Evolutionary conservation across 30 jellyfish, hydroid and myxozoan genomes (phyloP).

Genomic region (Aurelia sp.): DNA sequence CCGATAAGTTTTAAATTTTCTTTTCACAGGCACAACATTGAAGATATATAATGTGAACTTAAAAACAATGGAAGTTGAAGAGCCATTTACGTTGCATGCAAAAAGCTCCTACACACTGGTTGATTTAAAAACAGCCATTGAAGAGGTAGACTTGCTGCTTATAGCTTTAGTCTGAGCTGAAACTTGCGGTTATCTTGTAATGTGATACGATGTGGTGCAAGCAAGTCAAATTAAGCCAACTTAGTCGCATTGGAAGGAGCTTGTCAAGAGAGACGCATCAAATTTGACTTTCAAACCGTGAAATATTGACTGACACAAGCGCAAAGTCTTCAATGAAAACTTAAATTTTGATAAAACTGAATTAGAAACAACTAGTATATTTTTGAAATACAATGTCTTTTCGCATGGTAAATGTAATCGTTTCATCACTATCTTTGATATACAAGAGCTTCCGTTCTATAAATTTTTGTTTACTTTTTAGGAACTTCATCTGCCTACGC

Average conservation of each 20-base stretch:
- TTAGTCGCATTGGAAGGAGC: too few relatives aligned
- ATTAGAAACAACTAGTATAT: too few relatives aligned
- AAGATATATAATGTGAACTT: slow-evolving; percentile 67
- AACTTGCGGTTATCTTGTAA: too few relatives aligned
- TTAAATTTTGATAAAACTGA: too few relatives aligned
- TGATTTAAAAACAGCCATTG: slow-evolving; percentile 57
- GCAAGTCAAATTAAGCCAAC: too few relatives aligned
- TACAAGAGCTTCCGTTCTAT: too few relatives aligned
- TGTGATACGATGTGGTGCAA: too few relatives aligned
- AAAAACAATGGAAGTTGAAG: slow-evolving; percentile 50
- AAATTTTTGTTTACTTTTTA: background rate
- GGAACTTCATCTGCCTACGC: slow-evolving; percentile 45
- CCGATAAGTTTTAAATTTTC: background rate
- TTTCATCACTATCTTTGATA: background rate
- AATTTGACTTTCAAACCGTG: too few relatives aligned
- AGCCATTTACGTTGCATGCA: slow-evolving; percentile 60
- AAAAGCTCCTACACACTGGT: slow-evolving; percentile 40
- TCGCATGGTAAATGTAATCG: background rate
- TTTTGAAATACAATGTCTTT: too few relatives aligned
- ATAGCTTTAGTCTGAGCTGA: background rate
- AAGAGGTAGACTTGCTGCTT: slow-evolving; percentile 24
- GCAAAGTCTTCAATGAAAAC: too few relatives aligned
- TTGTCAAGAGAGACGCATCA: too few relatives aligned
- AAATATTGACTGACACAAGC: too few relatives aligned
- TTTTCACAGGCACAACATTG: slow-evolving; percentile 73